These are phyloP conservation scores for Falco concolor DNA, from an alignment of 2,797 vertebrate species.

Conservation along the genomic window DNA sequence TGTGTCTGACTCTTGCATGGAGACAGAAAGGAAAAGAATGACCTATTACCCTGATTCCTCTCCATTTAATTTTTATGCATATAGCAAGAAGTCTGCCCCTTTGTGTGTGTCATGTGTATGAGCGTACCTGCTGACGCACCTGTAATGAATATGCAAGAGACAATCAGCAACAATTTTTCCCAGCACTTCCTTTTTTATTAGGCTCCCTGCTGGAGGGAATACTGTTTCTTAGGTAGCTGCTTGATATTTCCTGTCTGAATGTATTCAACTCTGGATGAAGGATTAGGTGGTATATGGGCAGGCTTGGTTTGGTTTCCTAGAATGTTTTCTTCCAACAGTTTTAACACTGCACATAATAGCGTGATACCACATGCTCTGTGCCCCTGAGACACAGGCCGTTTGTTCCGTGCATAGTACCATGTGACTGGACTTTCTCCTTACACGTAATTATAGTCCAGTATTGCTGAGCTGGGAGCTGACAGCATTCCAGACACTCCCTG, in stretches of 20 bases:
- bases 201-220: neutral
- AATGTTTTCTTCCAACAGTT: neutral
- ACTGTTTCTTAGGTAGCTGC: neutral
- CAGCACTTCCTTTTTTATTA: neutral
- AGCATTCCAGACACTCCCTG: conserved; percentile 3
- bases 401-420: neutral
- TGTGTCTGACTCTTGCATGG: neutral
- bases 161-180: neutral
- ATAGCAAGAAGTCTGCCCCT: neutral
- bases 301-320: neutral
- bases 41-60: neutral
- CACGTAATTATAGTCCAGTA: neutral
- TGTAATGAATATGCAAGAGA: neutral
- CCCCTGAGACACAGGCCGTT: neutral
- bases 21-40: neutral
- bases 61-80: neutral
- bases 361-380: neutral
- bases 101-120: neutral
- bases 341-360: neutral
- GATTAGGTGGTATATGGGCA: neutral
- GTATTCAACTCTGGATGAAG: neutral
- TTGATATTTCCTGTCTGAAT: neutral
- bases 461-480: neutral
- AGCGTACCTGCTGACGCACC: neutral
- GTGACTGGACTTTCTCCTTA: neutral